Evolutionary conservation across 2,113 vertebrate genomes (phyloP).

Genomic region (Barbus barbus): DNA sequence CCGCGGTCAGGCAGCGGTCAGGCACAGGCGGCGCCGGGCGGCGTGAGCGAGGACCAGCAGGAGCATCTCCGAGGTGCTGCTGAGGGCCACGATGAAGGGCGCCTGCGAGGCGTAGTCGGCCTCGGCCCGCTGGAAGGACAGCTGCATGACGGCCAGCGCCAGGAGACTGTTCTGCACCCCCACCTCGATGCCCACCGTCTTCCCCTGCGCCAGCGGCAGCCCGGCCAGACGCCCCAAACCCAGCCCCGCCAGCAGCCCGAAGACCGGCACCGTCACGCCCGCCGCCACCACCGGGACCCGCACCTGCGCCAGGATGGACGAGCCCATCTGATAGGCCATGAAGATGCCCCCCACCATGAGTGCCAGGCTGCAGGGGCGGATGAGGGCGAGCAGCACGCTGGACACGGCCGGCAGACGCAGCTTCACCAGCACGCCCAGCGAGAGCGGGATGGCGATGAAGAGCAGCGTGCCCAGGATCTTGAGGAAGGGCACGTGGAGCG

Average conservation of each 20-base stretch:
- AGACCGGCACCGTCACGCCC: constrained; percentile 83
- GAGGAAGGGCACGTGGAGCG: constrained; percentile 85
- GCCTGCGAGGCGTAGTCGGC: constrained; percentile 89
- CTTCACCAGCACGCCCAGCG: constrained; percentile 84
- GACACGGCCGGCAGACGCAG: constrained; percentile 82
- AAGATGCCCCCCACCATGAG: constrained; percentile 87
- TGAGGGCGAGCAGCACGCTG: constrained; percentile 80
- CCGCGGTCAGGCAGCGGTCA: constrained; percentile 64
- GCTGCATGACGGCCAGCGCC: constrained; percentile 89
- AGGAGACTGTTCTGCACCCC: constrained; percentile 92
- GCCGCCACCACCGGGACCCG: constrained; percentile 74
- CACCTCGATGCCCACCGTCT: constrained; percentile 88
- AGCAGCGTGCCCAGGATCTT: constrained; percentile 89
- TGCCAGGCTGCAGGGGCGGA: constrained; percentile 86
- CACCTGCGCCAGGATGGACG: constrained; percentile 82
- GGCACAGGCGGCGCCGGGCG: constrained; percentile 71
- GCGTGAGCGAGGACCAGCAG: constrained; percentile 80
- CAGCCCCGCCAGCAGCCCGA: constrained; percentile 82
- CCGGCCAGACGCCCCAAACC: constrained; percentile 72
- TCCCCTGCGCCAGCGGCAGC: constrained; percentile 75
- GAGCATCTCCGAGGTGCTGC: constrained; percentile 89
- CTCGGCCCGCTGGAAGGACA: constrained; percentile 83
- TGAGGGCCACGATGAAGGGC: constrained; percentile 89
- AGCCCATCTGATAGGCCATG: constrained; percentile 89
- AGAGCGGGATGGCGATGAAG: constrained; percentile 90